phyloP scores from a whole-genome alignment of 2,888 invertebrate genomes.

The Axea sp. region DNA sequence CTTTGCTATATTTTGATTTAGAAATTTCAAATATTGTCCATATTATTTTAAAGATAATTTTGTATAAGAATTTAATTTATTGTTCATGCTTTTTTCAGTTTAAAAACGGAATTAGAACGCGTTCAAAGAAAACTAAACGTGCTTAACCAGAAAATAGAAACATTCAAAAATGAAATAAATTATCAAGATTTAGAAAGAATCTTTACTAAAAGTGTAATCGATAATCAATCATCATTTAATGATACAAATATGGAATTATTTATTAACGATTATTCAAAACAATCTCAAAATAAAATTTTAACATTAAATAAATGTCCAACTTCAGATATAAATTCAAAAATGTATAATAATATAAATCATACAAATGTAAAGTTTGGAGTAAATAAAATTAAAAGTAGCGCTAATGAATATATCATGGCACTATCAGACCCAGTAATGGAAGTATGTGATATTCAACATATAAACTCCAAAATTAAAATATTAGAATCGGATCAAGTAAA shows the following conservation, averaged over 20 bases:
- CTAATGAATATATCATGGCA: no score
- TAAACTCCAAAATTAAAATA: not conserved
- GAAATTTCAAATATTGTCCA: not conserved
- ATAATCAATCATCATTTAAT: constrained; percentile 1
- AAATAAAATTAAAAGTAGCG: not conserved
- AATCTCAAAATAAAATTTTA: not conserved
- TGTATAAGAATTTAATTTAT: not conserved
- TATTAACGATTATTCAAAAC: constrained; percentile 16
- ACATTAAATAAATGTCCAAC: not conserved
- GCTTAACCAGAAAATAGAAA: constrained; percentile 35
- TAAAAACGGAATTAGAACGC: constrained; percentile 40
- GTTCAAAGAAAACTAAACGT: constrained; percentile 26
- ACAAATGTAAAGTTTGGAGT: not conserved
- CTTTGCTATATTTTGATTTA: no score
- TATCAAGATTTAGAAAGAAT: not conserved
- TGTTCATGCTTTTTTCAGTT: constrained; percentile 30
- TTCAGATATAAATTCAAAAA: not conserved
- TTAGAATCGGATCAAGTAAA: not conserved
- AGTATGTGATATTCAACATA: not conserved
- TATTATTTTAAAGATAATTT: constrained; percentile 7
- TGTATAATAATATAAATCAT: not conserved
- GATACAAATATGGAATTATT: constrained; percentile 14
- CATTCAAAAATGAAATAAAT: constrained; percentile 5
- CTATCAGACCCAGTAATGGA: not conserved
- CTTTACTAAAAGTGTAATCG: not conserved